Evolutionary conservation across 2,797 vertebrate genomes (phyloP).

Genomic region (Valencia hispanica): DNA sequence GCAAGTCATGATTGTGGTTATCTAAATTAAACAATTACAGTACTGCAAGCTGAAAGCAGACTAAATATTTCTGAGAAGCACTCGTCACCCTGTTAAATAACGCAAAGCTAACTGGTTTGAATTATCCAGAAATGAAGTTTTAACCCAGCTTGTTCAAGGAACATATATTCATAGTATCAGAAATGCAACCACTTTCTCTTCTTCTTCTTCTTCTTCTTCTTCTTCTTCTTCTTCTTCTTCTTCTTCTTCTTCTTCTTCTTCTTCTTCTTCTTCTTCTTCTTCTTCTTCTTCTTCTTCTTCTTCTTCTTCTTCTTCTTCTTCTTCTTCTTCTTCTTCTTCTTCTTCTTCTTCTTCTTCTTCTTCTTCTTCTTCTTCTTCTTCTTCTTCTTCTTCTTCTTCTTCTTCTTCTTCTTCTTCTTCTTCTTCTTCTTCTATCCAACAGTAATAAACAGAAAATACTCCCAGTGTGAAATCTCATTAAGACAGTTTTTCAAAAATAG

Average conservation of each 20-base stretch:
- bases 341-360: slow-evolving; percentile 17
- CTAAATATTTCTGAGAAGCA: not conserved
- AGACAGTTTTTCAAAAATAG: not conserved
- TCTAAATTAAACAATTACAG: not conserved
- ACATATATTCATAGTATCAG: slow-evolving; percentile 39
- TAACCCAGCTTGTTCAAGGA: slow-evolving; percentile 8
- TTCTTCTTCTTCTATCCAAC: slow-evolving; percentile 11
- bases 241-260: slow-evolving; percentile 16
- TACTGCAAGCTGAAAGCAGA: not conserved
- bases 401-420: slow-evolving; percentile 14
- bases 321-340: slow-evolving; percentile 11
- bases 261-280: slow-evolving; percentile 11
- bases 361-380: slow-evolving; percentile 16
- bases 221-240: slow-evolving; percentile 17
- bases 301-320: slow-evolving; percentile 16
- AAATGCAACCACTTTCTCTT: slow-evolving; percentile 6
- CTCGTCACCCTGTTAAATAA: not conserved
- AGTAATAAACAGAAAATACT: not conserved
- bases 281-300: slow-evolving; percentile 17
- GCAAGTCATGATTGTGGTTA: not conserved
- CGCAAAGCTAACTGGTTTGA: not conserved
- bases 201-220: slow-evolving; percentile 16
- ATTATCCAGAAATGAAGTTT: slow-evolving; percentile 6
- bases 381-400: slow-evolving; percentile 11
- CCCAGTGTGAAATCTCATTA: slow-evolving; percentile 24